phyloP scores from a whole-genome alignment of 2,113 vertebrate species.

The Crotalus horridus region DNA sequence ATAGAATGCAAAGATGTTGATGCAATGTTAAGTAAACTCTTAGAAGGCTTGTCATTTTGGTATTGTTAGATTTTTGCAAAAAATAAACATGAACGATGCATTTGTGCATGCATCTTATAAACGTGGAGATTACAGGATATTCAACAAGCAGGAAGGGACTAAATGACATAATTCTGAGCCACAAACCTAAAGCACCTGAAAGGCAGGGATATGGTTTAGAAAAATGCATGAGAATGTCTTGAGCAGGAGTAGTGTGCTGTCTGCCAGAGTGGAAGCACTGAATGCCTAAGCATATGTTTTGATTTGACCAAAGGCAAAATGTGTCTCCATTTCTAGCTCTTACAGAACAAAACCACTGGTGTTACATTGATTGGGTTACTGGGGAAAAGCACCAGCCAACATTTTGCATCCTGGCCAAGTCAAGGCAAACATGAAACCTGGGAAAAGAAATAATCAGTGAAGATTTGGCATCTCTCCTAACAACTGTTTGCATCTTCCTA shows the following conservation, averaged over 20 bases:
- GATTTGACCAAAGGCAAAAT: constrained; percentile 6
- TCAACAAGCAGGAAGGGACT: background rate
- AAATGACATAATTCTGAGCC: background rate
- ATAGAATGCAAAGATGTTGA: background rate
- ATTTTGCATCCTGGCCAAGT: background rate
- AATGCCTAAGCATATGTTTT: background rate
- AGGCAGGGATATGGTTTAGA: background rate
- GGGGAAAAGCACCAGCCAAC: background rate
- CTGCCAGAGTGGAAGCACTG: background rate
- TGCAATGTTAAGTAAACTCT: background rate
- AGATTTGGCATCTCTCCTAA: background rate
- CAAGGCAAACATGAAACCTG: background rate
- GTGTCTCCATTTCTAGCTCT: background rate
- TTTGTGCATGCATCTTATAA: background rate
- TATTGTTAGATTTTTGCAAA: background rate
- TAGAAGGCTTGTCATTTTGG: background rate
- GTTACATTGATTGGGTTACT: background rate
- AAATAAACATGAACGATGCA: background rate
- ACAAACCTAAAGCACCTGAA: background rate
- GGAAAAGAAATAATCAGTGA: background rate
- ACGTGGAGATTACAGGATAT: background rate
- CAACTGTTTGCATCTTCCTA: background rate
- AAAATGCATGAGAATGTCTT: background rate
- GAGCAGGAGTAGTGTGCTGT: background rate
- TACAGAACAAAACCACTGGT: background rate